phyloP scores from a whole-genome alignment of 2,888 invertebrate genomes.

The Chorisops tibialis region DNA sequence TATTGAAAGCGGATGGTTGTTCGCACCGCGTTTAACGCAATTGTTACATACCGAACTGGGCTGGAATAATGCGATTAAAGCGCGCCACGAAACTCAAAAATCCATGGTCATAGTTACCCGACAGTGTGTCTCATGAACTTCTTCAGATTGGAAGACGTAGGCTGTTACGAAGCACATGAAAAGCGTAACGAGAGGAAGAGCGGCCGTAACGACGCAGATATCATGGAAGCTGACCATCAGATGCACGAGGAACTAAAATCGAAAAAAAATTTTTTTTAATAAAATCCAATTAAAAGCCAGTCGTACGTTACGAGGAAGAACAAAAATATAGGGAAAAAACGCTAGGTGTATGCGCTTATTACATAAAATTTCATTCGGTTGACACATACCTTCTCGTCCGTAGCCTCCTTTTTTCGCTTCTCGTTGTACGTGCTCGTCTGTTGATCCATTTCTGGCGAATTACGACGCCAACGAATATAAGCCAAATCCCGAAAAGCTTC shows the following conservation, averaged over 20 bases:
- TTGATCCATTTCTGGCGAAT: slow-evolving; percentile 15
- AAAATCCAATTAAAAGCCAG: not conserved
- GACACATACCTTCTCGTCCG: slow-evolving; percentile 8
- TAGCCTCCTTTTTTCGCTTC: slow-evolving; percentile 3
- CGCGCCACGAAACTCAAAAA: no score
- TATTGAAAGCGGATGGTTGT: no score
- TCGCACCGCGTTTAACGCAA: no score
- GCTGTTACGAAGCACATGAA: slow-evolving; percentile 85
- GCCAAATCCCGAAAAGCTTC: no score
- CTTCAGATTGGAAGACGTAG: slow-evolving; percentile 86
- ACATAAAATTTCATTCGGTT: not conserved
- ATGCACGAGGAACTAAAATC: slow-evolving; percentile 61
- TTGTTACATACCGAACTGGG: no score
- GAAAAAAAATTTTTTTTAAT: slow-evolving; percentile 13
- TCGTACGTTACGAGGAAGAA: not conserved
- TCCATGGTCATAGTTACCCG: slow-evolving; percentile 60
- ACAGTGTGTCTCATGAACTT: slow-evolving; percentile 93
- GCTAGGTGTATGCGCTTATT: not conserved
- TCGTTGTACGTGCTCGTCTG: slow-evolving; percentile 16
- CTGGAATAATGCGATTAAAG: no score
- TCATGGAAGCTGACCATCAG: slow-evolving; percentile 72
- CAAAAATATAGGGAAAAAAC: no score
- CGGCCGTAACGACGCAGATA: slow-evolving; percentile 78
- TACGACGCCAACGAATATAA: no score
- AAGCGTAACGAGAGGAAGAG: slow-evolving; percentile 80